phyloP scores from a whole-genome alignment of 2,888 invertebrate genomes.

The Ophraella communa region DNA sequence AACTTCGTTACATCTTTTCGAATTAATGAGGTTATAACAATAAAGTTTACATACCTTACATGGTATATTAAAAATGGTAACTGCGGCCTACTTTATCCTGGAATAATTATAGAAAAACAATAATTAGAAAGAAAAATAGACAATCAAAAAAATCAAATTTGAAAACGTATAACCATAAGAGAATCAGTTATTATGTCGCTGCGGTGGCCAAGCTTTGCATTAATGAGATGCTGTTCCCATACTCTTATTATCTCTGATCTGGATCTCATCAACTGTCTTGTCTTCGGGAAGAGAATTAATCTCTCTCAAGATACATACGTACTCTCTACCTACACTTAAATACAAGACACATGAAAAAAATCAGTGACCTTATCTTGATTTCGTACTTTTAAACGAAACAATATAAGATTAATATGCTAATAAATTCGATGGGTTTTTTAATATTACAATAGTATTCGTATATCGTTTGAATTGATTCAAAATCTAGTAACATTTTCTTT shows the following conservation, averaged over 20 bases:
- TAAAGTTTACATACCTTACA: too few relatives aligned
- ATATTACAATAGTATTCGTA: not conserved
- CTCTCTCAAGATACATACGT: conserved; percentile 38
- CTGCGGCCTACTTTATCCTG: too few relatives aligned
- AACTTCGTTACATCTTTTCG: too few relatives aligned
- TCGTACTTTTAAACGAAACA: conserved; percentile 4
- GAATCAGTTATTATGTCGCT: conserved; percentile 43
- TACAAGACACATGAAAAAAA: conserved; percentile 21
- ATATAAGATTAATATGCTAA: not conserved
- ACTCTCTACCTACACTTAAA: conserved; percentile 33
- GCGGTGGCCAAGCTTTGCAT: conserved; percentile 52
- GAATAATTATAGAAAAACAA: too few relatives aligned
- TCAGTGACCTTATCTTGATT: conserved; percentile 14
- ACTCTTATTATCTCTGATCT: conserved; percentile 51
- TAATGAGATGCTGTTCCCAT: conserved; percentile 55
- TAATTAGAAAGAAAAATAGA: too few relatives aligned
- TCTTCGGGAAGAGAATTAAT: conserved; percentile 52
- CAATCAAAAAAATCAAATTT: conserved; percentile 31
- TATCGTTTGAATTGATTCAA: not conserved
- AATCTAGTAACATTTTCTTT: too few relatives aligned
- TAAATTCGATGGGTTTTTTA: not conserved
- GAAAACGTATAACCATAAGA: conserved; percentile 35
- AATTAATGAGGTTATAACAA: too few relatives aligned
- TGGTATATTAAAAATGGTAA: too few relatives aligned
- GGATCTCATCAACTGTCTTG: conserved; percentile 55